Base-by-base conservation (phyloP, 2,113 vertebrate genomes). In the Nyctibius bracteatus region DNA sequence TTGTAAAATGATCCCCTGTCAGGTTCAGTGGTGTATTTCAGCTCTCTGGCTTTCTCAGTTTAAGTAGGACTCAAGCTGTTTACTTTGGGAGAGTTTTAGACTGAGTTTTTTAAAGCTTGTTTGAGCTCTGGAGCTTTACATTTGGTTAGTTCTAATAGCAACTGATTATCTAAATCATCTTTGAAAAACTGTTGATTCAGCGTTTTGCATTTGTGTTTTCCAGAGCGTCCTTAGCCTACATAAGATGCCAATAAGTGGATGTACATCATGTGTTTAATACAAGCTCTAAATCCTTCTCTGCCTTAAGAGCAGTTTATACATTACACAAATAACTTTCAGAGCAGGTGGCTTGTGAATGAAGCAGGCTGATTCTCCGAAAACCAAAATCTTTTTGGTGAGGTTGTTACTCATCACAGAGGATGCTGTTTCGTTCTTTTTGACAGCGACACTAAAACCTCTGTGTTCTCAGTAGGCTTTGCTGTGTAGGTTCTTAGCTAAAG, bases 271-370 rank as follows among this genome's bases (percentile, higher is more conserved):
- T 49, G 22, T 84, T 84, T 86, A 54, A 33, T 52, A 6, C 0
- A 2, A 49, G 27, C 57, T 25, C 30, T 73, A 52, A 71, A 72
- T 86, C 63, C 28, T 67, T 61, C 47, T 54, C 43, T 93, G 57
- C 77, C 49, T 37, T 20, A 10, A 31, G 18, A 46, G 30, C 18
- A 30, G 9, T 81, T 49, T 47, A 9, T 58, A 5, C 14, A 14
- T 70, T 24, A 21, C 59, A 22, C 21, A 27, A 62, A 24, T 44
- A 51, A 59, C 37, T 77, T 77, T 35, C 33, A n/a, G 85, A 83
- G 82, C 93, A 95, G 88, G 92, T 93, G 93, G 43, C n/a, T 62
- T 51, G n/a, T 54, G 72, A 78, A 10, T 4, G 49, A 78, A 83
- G 46, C 44, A 39, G 49, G 44, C 37, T 82, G 70, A 18, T 68